phyloP scores from a whole-genome alignment of 1,140 invertebrate species.

The Drosophila elegans region DNA sequence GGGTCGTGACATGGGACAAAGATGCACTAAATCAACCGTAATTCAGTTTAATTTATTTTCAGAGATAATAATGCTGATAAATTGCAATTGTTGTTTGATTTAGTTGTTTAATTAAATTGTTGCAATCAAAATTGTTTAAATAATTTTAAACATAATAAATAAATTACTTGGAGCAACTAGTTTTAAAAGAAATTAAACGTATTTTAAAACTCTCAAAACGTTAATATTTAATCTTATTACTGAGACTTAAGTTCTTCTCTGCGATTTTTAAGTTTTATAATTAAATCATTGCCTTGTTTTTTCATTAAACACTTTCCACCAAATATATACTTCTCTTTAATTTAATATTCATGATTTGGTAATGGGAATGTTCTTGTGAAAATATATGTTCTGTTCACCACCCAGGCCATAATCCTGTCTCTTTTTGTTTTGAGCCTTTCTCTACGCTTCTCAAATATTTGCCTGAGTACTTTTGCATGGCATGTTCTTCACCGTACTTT shows the following conservation, averaged over 20 bases:
- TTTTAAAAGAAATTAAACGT: background rate
- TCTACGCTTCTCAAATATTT: constrained; percentile 21
- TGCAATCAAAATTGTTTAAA: background rate
- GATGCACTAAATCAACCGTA: constrained; percentile 33
- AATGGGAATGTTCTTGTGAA: background rate
- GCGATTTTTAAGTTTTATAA: too few species aligned
- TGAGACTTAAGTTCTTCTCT: too few species aligned
- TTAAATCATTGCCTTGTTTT: too few species aligned
- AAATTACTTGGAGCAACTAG: too few species aligned
- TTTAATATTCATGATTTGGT: too few species aligned
- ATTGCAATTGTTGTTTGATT: constrained; percentile 14
- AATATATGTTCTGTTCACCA: too few species aligned
- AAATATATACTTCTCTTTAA: too few species aligned
- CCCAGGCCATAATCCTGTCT: background rate
- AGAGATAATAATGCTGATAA: constrained; percentile 13
- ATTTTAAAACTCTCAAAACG: too few species aligned
- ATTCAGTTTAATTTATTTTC: constrained; percentile 43
- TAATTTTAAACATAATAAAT: background rate
- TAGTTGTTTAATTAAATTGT: background rate
- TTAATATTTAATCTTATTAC: background rate
- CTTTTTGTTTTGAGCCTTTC: constrained; percentile 7
- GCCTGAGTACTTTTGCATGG: constrained; percentile 16
- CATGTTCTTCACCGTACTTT: constrained; percentile 23
- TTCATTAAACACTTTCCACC: too few species aligned
- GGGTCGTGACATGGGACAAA: background rate